Conservation (phyloP, 1,140 invertebrate genomes). For the Drosophila fuyamai region DNA sequence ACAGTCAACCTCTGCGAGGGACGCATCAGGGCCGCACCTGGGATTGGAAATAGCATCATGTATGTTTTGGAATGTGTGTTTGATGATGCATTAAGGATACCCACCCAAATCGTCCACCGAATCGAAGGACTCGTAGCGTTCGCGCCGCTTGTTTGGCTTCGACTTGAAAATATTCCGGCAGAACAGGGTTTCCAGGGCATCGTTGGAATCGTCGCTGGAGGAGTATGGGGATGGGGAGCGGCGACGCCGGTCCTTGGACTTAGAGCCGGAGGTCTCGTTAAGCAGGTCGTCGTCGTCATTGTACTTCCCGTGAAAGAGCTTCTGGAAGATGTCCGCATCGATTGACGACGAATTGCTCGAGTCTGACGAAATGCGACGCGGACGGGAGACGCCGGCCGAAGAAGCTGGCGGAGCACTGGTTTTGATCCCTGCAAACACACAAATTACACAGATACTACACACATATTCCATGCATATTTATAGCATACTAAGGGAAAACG, state of each 20-base stretch:
- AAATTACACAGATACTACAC: not conserved
- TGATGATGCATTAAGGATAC: not conserved
- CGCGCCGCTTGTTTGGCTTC: constrained; percentile 29
- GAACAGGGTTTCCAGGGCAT: constrained; percentile 57
- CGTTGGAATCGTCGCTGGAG: constrained; percentile 62
- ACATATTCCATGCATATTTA: not conserved
- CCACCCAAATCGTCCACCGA: constrained; percentile 65
- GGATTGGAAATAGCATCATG: not conserved
- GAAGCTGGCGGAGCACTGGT: constrained; percentile 12
- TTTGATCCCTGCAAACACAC: constrained; percentile 48
- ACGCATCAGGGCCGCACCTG: constrained; percentile 62
- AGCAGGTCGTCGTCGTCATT: constrained; percentile 51
- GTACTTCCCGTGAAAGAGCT: constrained; percentile 63
- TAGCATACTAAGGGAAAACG: not conserved
- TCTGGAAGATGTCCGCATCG: constrained; percentile 71
- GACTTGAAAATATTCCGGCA: constrained; percentile 19
- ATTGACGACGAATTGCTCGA: constrained; percentile 66
- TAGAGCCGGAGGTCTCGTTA: constrained; percentile 32
- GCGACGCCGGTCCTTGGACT: constrained; percentile 19
- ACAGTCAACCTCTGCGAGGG: constrained; percentile 13
- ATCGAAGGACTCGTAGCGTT: constrained; percentile 54
- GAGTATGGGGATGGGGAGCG: constrained; percentile 21
- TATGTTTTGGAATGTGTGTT: not conserved
- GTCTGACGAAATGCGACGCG: constrained; percentile 58
- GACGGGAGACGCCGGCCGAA: constrained; percentile 13